phyloP scores from a whole-genome alignment of 2,888 invertebrate species.

The Eremobia ochroleuca region DNA sequence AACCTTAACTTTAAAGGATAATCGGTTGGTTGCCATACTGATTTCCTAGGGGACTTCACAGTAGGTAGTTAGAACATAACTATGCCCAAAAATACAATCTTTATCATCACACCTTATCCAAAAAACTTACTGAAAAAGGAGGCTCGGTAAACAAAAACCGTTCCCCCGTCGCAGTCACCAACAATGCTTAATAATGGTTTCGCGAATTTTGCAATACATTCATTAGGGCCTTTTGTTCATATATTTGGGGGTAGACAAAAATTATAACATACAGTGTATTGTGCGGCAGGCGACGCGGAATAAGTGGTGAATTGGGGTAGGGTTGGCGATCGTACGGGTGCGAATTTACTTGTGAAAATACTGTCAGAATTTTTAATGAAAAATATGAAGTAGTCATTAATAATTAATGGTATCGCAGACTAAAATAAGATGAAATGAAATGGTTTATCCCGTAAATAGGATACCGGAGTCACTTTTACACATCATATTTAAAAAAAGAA shows the following conservation, averaged over 20 bases:
- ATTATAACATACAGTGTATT: conserved; percentile 90
- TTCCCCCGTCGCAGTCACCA: conserved; percentile 63
- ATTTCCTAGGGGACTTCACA: too few relatives aligned
- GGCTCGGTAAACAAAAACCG: conserved; percentile 60
- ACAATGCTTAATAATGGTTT: conserved; percentile 90
- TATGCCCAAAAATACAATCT: conserved; percentile 4
- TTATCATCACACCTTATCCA: conserved; percentile 19
- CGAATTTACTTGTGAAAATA: background rate
- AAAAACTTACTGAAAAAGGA: conserved; percentile 46
- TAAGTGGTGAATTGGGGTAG: conserved; percentile 83
- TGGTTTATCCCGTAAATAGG: too few relatives aligned
- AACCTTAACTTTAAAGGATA: too few relatives aligned
- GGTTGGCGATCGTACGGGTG: conserved; percentile 70
- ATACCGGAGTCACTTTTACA: too few relatives aligned
- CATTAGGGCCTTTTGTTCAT: conserved; percentile 90
- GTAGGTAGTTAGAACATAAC: background rate
- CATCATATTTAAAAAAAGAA: too few relatives aligned
- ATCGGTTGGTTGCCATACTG: too few relatives aligned
- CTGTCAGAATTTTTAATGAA: too few relatives aligned
- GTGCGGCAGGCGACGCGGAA: conserved; percentile 83
- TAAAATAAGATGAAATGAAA: too few relatives aligned
- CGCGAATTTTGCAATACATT: conserved; percentile 89
- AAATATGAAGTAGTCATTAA: too few relatives aligned
- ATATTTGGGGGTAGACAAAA: conserved; percentile 89
- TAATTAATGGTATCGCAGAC: too few relatives aligned